These are phyloP conservation scores for Periplaneta americana DNA, from an alignment of 1,140 invertebrate genomes.

Conservation along the genomic window DNA sequence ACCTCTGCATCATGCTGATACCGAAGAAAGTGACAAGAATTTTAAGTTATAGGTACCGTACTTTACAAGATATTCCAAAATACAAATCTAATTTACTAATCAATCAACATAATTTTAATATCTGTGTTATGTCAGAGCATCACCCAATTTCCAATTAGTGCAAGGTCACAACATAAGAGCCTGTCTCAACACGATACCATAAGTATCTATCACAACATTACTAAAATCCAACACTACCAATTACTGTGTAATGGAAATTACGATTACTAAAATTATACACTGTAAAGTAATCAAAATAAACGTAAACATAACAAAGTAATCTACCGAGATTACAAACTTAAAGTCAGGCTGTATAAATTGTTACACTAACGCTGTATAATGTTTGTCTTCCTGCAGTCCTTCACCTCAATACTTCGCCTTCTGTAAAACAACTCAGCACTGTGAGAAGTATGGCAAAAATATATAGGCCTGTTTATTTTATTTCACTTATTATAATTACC, in stretches of 20 bases:
- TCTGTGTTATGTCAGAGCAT: not conserved
- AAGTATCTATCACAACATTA: not conserved
- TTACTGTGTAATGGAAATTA: not conserved
- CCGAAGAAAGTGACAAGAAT: no score
- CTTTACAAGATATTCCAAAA: not conserved
- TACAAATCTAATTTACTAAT: not conserved
- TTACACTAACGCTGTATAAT: not conserved
- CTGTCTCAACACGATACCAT: not conserved
- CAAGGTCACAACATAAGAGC: not conserved
- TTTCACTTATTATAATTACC: no score
- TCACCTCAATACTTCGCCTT: not conserved
- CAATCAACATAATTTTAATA: not conserved
- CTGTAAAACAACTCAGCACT: not conserved
- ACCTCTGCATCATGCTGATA: not conserved
- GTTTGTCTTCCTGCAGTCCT: not conserved
- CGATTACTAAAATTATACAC: not conserved
- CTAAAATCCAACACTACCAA: not conserved
- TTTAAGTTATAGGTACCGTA: not conserved
- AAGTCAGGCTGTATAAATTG: not conserved
- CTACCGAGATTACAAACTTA: not conserved
- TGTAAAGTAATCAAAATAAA: not conserved
- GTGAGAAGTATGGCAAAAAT: no score
- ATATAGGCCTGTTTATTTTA: no score
- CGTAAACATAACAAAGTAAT: not conserved
- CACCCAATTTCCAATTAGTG: not conserved